These are phyloP conservation scores for Smittia aterrima DNA, from an alignment of 2,888 invertebrate genomes.

Conservation along the genomic window DNA sequence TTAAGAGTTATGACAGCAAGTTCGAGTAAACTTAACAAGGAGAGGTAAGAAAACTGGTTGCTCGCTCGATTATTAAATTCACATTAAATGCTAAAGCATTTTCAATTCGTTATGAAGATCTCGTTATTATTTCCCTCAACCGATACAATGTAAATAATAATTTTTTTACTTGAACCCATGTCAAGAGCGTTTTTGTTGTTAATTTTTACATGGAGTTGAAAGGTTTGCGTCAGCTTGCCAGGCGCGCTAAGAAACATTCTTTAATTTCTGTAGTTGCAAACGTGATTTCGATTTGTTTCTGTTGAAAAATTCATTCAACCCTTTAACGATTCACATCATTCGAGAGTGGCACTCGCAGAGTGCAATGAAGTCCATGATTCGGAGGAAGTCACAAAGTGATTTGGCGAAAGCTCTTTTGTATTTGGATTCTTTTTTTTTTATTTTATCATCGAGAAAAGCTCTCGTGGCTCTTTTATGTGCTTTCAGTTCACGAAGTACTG, in stretches of 20 bases:
- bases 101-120: conserved; percentile 12
- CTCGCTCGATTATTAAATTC: conserved; percentile 24
- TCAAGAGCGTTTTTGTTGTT: conserved; percentile 20
- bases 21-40: background rate
- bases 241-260: background rate
- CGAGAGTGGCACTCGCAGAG: no score
- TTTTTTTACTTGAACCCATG: conserved; percentile 31
- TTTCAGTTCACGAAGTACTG: background rate
- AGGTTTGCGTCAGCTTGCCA: no score
- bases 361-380: no score
- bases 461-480: background rate
- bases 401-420: background rate
- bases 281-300: background rate
- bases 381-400: no score
- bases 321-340: background rate
- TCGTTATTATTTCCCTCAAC: background rate
- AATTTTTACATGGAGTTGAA: conserved; percentile 28
- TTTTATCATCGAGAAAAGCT: conserved; percentile 3
- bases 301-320: background rate
- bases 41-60: conserved; percentile 13
- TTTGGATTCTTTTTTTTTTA: background rate
- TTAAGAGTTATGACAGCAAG: background rate
- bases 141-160: conserved; percentile 28
- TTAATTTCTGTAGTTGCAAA: background rate
- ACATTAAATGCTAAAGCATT: conserved; percentile 11